Conservation (phyloP, 2,113 vertebrate genomes). For the Baryphthengus martii region DNA sequence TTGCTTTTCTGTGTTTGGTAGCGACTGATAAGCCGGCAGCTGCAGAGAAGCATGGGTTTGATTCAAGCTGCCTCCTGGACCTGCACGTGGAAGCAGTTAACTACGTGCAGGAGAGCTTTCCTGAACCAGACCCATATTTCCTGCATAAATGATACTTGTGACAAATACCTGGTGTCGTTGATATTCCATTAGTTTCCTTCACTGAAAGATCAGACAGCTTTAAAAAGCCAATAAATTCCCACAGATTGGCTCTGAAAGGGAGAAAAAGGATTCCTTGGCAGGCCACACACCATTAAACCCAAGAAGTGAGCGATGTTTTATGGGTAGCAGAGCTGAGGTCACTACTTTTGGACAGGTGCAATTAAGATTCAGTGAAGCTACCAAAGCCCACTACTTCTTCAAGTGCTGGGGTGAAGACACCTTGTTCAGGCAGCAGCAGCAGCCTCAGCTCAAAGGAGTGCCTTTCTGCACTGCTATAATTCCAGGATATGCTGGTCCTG, state of each 20-base stretch:
- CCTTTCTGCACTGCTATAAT: not conserved
- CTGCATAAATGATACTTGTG: conserved; percentile 29
- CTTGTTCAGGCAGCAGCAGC: not conserved
- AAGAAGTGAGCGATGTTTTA: conserved; percentile 37
- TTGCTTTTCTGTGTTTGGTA: conserved; percentile 39
- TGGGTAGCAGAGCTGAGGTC: conserved; percentile 42
- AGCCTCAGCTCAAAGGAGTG: not conserved
- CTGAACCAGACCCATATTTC: conserved; percentile 12
- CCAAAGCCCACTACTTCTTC: not conserved
- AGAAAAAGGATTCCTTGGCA: conserved; percentile 37
- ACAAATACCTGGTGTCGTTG: conserved; percentile 61
- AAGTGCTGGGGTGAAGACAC: not conserved
- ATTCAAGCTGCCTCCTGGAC: conserved; percentile 6
- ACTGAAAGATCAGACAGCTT: conserved; percentile 54
- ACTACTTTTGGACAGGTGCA: not conserved
- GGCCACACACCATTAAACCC: conserved; percentile 58
- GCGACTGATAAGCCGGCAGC: conserved; percentile 36
- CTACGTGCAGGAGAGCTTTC: not conserved
- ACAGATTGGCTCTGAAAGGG: conserved; percentile 43
- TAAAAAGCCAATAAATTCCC: conserved; percentile 66
- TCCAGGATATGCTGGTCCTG: not conserved
- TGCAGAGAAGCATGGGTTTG: not conserved
- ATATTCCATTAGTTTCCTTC: conserved; percentile 58
- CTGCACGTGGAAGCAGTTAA: not conserved
- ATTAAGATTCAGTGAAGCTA: conserved; percentile 42